Evolutionary conservation across 2,113 vertebrate genomes (phyloP).

Genomic region (Pedionomus torquatus): DNA sequence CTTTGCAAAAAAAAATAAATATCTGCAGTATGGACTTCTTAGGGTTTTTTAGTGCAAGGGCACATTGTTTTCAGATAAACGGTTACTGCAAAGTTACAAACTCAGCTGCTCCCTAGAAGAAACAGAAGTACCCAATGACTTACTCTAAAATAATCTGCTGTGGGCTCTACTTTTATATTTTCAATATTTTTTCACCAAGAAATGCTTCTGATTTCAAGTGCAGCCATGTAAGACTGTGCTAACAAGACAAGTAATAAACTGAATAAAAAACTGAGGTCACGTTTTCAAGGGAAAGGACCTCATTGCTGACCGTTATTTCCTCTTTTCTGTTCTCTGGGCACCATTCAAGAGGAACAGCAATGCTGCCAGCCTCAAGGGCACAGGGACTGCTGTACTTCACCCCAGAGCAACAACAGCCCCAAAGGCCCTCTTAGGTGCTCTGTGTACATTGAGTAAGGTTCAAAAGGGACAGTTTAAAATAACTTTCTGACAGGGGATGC

Average conservation of each 20-base stretch:
- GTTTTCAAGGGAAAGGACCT: not conserved
- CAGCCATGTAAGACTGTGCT: not conserved
- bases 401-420: not conserved
- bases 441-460: accelerated
- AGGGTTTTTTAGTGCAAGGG: not conserved
- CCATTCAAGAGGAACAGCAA: not conserved
- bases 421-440: not conserved
- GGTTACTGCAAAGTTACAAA: not conserved
- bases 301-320: not conserved
- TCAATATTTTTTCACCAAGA: not conserved
- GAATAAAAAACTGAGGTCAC: not conserved
- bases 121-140: not conserved
- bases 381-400: accelerated
- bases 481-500: not conserved
- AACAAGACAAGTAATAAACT: not conserved
- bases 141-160: not conserved
- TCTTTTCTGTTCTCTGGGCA: not conserved
- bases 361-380: not conserved
- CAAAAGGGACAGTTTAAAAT: not conserved
- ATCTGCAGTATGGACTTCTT: not conserved
- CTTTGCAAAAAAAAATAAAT: not conserved
- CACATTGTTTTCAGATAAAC: not conserved
- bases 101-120: not conserved
- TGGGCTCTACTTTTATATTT: not conserved
- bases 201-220: not conserved